Conservation (phyloP, 2,888 invertebrate species). For the Glyphotaelius pellucidus region DNA sequence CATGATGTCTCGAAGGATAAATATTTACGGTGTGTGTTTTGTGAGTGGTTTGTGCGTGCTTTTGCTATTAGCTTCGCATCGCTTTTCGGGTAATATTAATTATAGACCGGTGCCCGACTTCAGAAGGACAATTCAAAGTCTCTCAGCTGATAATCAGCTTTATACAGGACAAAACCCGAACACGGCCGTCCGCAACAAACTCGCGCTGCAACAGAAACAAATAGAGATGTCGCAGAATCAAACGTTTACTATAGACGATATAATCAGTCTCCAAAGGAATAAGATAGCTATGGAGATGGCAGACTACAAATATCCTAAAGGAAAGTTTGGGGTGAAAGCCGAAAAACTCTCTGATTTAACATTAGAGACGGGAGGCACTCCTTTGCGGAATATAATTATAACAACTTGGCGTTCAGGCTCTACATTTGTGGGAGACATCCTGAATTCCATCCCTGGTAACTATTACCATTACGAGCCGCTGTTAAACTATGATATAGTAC, state of each 20-base stretch:
- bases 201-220: conserved; percentile 64
- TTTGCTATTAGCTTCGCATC: conserved; percentile 77
- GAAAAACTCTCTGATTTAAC: conserved; percentile 81
- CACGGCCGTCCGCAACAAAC: conserved; percentile 50
- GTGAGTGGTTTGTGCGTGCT: conserved; percentile 77
- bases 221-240: conserved; percentile 56
- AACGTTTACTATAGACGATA: conserved; percentile 75
- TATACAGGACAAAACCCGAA: conserved; percentile 29
- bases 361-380: conserved; percentile 80
- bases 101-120: conserved; percentile 75
- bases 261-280: conserved; percentile 77
- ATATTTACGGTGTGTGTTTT: conserved; percentile 77
- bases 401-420: conserved; percentile 96
- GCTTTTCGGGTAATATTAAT: conserved; percentile 77
- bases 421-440: conserved; percentile 91
- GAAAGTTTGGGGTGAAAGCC: conserved; percentile 75
- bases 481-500: conserved; percentile 88
- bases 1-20: conserved; percentile 75
- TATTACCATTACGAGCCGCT: conserved; percentile 95
- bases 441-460: conserved; percentile 90
- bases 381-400: conserved; percentile 85
- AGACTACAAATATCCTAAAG: conserved; percentile 79
- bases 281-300: conserved; percentile 78
- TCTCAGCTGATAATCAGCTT: conserved; percentile 42
- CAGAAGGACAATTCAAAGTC: conserved; percentile 72